These are phyloP conservation scores for Pyrrhia umbra DNA, from an alignment of 2,888 invertebrate species.

Conservation along the genomic window DNA sequence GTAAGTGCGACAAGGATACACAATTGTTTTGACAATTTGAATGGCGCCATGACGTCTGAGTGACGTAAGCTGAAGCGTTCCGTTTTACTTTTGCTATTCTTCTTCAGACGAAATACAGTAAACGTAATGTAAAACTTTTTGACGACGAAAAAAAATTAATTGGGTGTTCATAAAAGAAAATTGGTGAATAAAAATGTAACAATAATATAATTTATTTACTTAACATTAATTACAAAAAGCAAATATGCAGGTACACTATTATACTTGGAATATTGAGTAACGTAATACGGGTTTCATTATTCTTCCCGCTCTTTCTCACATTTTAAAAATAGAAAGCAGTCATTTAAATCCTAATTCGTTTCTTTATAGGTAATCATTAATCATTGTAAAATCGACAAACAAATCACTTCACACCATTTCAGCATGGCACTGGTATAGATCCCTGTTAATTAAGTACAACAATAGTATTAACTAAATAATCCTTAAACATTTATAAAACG, in stretches of 20 bases:
- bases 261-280: neutral
- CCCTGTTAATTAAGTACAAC: neutral
- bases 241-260: neutral
- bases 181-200: constrained; percentile 1
- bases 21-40: constrained; percentile 31
- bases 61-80: constrained; percentile 57
- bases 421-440: too few species aligned
- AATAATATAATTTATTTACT: constrained; percentile 30
- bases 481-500: constrained; percentile 46
- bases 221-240: neutral
- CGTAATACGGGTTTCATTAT: neutral
- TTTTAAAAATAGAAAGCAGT: too few species aligned
- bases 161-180: neutral
- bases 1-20: constrained; percentile 27
- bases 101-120: neutral
- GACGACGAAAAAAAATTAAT: neutral
- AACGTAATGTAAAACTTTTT: too few species aligned
- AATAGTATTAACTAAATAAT: neutral
- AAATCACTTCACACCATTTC: neutral
- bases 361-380: too few species aligned
- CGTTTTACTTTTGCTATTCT: constrained; percentile 35
- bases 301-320: neutral
- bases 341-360: too few species aligned
- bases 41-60: constrained; percentile 51
- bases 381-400: too few species aligned